phyloP scores from a whole-genome alignment of 2,888 invertebrate genomes.

The Limnephilus lunatus region DNA sequence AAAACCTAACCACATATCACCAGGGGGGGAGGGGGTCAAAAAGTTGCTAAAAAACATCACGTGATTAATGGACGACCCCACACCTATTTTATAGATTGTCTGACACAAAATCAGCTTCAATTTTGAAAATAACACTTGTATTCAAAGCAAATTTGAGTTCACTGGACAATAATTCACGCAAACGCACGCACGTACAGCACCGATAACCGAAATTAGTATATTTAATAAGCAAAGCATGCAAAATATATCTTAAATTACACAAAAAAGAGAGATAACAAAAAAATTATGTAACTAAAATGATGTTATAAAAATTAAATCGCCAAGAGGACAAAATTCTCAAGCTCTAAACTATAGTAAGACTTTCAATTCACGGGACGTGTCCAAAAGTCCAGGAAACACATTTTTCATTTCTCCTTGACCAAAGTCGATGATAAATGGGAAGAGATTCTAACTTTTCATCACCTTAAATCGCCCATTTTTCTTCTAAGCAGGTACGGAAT shows the following conservation, averaged over 20 bases:
- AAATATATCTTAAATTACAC: not conserved
- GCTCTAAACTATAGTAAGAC: not conserved
- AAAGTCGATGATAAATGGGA: not conserved
- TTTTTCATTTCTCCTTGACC: conserved; percentile 2
- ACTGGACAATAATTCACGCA: no score
- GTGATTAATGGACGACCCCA: no score
- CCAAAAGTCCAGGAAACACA: not conserved
- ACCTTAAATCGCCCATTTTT: not conserved
- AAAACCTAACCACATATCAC: no score
- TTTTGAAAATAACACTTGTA: no score
- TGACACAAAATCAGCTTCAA: no score
- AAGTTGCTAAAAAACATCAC: no score
- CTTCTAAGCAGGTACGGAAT: not conserved
- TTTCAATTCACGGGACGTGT: not conserved
- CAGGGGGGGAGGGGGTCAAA: no score
- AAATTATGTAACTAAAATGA: not conserved
- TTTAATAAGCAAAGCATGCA: not conserved
- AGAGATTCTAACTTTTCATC: not conserved
- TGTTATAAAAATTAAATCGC: not conserved
- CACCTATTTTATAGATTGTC: no score
- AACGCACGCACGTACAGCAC: no score
- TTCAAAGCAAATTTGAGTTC: no score
- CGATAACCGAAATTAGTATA: no score
- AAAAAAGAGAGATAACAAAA: not conserved
- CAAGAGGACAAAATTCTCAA: not conserved